A percentile compares a stretch with the other conserved stretches of the same genome.
phyloP scores from a whole-genome alignment of 2,113 vertebrate species.

The Nothoprocta pentlandii region DNA sequence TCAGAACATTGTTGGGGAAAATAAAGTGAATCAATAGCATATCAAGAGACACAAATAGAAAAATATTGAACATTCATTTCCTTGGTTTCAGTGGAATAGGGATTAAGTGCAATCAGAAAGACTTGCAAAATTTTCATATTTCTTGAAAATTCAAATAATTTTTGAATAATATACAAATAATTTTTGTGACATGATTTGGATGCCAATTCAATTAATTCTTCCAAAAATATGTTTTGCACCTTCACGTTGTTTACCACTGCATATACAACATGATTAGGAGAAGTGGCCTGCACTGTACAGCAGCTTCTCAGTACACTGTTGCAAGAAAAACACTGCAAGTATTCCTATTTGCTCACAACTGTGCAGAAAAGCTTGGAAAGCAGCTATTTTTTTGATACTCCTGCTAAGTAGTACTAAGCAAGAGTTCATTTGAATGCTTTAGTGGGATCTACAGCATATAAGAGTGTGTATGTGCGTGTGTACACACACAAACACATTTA shows the following conservation, averaged over 20 bases:
- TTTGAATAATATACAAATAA: slow-evolving; percentile 66
- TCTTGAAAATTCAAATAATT: slow-evolving; percentile 74
- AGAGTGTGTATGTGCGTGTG: not conserved
- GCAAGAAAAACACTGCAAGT: not conserved
- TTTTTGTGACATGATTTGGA: slow-evolving; percentile 69
- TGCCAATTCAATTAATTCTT: slow-evolving; percentile 75
- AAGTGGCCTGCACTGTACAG: slow-evolving; percentile 41
- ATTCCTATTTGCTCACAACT: not conserved
- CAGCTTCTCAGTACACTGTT: slow-evolving; percentile 23
- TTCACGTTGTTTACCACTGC: slow-evolving; percentile 58
- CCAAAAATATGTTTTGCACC: slow-evolving; percentile 68
- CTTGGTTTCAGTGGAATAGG: slow-evolving; percentile 77
- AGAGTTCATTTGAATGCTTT: not conserved
- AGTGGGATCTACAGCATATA: slow-evolving; percentile 13
- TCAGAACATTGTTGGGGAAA: slow-evolving; percentile 86
- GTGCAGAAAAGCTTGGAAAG: not conserved
- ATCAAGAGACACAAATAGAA: slow-evolving; percentile 79
- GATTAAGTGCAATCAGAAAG: slow-evolving; percentile 77
- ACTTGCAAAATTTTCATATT: slow-evolving; percentile 75
- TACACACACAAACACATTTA: not conserved
- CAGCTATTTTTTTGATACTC: not conserved
- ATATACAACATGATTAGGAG: slow-evolving; percentile 33
- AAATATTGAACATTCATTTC: slow-evolving; percentile 86
- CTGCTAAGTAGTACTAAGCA: not conserved
- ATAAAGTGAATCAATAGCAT: slow-evolving; percentile 85